Base-by-base conservation (phyloP, 2,113 vertebrate genomes). In the Capreolus pygargus region DNA sequence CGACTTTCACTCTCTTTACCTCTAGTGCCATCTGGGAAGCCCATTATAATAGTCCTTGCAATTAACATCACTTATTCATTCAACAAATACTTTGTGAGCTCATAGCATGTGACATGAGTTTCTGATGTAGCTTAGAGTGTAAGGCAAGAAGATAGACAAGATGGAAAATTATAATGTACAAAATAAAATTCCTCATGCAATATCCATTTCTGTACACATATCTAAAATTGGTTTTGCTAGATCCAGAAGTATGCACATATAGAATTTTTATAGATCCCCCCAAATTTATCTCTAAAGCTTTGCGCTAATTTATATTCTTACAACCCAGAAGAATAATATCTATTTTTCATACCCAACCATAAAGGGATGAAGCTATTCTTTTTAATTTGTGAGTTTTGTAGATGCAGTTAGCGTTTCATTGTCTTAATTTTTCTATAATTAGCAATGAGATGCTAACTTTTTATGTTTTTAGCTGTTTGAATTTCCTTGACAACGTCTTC, bases 321-420 rank as follows among this genome's bases (percentile, higher is more conserved):
- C 47, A 83, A 61, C 19, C 36, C 10, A 76, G 54, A 76, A 86
- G 91, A 86, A 76, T 43, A 84, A 67, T 85, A 19, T 54, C 39
- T 76, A 0, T 57, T 83, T 90, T 57, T 86, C 67, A 61, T 19
- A 52, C 27, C 36, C 45, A 83, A 1, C 5, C 27, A 19, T 93
- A 50, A 50, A 36, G 17, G 39, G 23, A 28, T 87, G 15, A 90
- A 82, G 16, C 81, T 83, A 58, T 2, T 76, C 21, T 55, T 94
- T 86, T 93, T 64, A 78, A 60, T 91, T n/a, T 74, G 43, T 82
- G 52, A 92, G 79, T 95, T 90, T 96, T 64, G 43, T 50, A 55
- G 13, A 36, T 30, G 58, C 8, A 54, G 21, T 84, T 39, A 64
- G 52, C 2, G 3, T 52, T 86, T 81, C 57, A 16, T 55, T 74